phyloP scores from a whole-genome alignment of 2,888 invertebrate genomes.

The Cryptus viduatorius region DNA sequence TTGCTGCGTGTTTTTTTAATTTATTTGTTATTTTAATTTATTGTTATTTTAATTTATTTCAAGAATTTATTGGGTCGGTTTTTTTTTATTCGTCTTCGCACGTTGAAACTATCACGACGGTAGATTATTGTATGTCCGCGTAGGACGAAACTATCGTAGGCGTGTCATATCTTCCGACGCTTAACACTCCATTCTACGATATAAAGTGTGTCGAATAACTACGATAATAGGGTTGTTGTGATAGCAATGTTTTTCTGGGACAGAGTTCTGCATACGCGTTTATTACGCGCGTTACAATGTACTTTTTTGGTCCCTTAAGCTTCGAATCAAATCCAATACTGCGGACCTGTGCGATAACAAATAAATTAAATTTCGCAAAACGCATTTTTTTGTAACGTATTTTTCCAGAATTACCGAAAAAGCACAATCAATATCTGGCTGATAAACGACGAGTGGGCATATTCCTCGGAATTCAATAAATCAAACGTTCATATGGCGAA shows the following conservation, averaged over 20 bases:
- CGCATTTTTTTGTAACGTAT: too few species aligned
- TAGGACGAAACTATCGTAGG: neutral
- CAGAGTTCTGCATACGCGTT: neutral
- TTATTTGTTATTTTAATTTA: too few species aligned
- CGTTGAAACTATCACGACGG: neutral
- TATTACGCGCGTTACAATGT: neutral
- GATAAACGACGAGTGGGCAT: too few species aligned
- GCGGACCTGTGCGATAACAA: too few species aligned
- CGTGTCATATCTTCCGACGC: conserved; percentile 13
- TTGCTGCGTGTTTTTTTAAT: too few species aligned
- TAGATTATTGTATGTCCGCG: neutral
- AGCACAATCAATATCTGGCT: too few species aligned
- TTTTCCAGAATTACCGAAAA: too few species aligned
- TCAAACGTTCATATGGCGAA: too few species aligned
- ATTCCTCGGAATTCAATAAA: too few species aligned
- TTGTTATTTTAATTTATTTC: neutral
- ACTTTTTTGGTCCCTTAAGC: neutral
- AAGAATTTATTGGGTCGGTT: neutral
- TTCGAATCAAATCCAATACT: too few species aligned
- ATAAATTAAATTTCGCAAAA: too few species aligned
- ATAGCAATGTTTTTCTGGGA: conserved; percentile 6
- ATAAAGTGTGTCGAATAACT: neutral
- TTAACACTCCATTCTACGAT: neutral
- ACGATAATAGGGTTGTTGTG: neutral
- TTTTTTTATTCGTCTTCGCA: neutral